A percentile compares a stretch with the other conserved stretches of the same genome.
Evolutionary conservation across 2,113 vertebrate genomes (phyloP).

Genomic region (Pyrgilauda ruficollis): DNA sequence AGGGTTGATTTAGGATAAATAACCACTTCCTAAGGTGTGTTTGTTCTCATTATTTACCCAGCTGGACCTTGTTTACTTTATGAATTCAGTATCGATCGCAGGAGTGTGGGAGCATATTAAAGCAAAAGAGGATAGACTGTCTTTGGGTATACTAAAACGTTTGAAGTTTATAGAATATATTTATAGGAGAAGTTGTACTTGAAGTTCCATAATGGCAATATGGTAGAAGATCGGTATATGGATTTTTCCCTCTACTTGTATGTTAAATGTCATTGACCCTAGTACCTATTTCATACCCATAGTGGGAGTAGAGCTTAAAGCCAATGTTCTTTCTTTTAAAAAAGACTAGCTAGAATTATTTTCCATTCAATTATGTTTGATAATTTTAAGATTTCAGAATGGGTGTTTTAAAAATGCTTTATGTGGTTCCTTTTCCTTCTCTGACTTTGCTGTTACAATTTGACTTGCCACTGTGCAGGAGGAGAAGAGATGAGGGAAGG

Average conservation of each 20-base stretch:
- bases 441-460: background rate
- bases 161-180: background rate
- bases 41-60: conserved; percentile 9
- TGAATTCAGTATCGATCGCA: background rate
- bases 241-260: background rate
- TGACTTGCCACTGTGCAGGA: background rate
- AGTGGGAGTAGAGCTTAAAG: background rate
- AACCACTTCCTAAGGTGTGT: conserved; percentile 8
- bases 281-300: background rate
- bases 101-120: background rate
- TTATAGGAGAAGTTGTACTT: background rate
- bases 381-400: background rate
- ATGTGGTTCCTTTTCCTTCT: background rate
- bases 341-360: background rate
- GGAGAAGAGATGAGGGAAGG: background rate
- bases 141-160: background rate
- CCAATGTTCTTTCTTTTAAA: background rate
- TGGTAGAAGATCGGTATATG: background rate
- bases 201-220: background rate
- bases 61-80: background rate
- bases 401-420: background rate
- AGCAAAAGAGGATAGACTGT: background rate
- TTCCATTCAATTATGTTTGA: background rate
- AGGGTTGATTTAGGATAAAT: background rate
- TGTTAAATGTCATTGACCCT: background rate